Conservation (phyloP, 2,797 vertebrate species). For the Zenarchopterus dispar region DNA sequence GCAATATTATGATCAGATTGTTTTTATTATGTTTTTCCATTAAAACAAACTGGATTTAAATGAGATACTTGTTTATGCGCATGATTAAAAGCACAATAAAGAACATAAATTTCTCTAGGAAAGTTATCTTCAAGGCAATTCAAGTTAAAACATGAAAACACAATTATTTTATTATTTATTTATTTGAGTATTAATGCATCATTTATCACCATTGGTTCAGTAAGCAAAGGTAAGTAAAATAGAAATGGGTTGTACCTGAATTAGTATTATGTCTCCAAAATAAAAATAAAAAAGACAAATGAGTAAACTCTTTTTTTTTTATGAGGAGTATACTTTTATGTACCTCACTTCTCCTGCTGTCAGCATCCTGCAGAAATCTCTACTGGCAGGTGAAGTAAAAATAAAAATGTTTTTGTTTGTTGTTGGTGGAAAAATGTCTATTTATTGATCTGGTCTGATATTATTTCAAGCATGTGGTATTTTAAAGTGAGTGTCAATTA, state of each 20-base stretch:
- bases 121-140: not conserved
- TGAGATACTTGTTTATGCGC: too few relatives aligned
- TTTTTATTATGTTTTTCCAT: too few relatives aligned
- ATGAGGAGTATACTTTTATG: not conserved
- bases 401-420: not conserved
- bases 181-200: too few relatives aligned
- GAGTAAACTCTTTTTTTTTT: not conserved
- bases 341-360: not conserved
- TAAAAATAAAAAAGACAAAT: not conserved
- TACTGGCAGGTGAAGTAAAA: not conserved
- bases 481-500: not conserved
- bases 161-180: too few relatives aligned
- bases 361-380: slow-evolving; percentile 16
- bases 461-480: not conserved
- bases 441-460: slow-evolving; percentile 5
- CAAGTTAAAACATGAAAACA: too few relatives aligned
- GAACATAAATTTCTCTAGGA: not conserved
- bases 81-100: too few relatives aligned
- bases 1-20: too few relatives aligned
- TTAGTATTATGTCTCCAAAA: too few relatives aligned
- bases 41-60: too few relatives aligned
- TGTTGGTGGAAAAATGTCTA: not conserved
- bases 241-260: not conserved
- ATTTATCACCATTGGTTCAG: too few relatives aligned
- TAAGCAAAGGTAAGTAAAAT: not conserved